These are phyloP conservation scores for Tenodera sinensis DNA, from an alignment of 2,888 invertebrate species.

Conservation along the genomic window DNA sequence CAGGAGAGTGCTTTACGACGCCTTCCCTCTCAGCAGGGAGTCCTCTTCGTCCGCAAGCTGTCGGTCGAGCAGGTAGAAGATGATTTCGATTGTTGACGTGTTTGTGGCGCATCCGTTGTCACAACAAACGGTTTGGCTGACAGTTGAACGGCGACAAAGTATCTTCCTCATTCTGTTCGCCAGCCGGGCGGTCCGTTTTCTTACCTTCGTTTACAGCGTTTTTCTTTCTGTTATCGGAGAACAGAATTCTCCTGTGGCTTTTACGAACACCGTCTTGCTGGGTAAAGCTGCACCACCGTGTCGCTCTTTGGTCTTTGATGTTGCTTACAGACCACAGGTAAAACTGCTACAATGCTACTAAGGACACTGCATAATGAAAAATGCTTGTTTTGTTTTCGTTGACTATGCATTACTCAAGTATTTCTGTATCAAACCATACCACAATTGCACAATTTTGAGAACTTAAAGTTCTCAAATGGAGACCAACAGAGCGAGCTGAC, in stretches of 20 bases:
- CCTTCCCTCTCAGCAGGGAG: neutral
- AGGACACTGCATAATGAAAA: too few relatives aligned
- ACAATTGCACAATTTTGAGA: too few relatives aligned
- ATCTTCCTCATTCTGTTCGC: neutral
- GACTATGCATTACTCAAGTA: too few relatives aligned
- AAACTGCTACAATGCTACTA: too few relatives aligned
- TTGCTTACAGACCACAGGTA: too few relatives aligned
- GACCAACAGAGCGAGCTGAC: too few relatives aligned
- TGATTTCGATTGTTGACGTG: slow-evolving; percentile 3
- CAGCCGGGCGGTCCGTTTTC: neutral
- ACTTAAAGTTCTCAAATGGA: too few relatives aligned
- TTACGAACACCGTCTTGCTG: neutral
- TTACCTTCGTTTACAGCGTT: neutral
- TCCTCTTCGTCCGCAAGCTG: neutral
- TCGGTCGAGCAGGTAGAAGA: neutral
- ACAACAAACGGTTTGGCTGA: neutral
- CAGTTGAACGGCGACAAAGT: neutral
- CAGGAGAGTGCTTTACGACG: neutral
- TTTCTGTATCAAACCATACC: too few relatives aligned
- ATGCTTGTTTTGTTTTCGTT: too few relatives aligned
- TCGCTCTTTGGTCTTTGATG: too few relatives aligned
- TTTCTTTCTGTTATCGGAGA: neutral
- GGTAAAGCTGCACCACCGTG: neutral
- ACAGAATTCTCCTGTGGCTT: neutral
- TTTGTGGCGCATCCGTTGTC: slow-evolving; percentile 11